Percentiles rank a stretch among this genome's conserved stretches.
phyloP scores from a whole-genome alignment of 2,113 vertebrate species.

The Halichoeres trimaculatus region DNA sequence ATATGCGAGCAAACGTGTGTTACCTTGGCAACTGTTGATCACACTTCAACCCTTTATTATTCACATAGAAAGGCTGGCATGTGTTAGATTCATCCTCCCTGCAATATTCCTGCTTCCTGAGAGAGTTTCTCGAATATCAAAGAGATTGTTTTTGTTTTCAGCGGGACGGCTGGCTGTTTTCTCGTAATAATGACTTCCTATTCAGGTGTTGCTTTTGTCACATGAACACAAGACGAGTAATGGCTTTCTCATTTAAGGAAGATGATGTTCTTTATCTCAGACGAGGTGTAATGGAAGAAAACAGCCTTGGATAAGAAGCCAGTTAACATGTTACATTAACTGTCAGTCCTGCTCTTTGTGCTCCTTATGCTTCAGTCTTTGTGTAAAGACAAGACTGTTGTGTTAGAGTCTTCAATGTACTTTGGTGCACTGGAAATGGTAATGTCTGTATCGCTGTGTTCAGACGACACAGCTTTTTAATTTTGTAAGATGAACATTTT shows the following conservation, averaged over 20 bases:
- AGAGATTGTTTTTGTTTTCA: background rate
- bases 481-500: too few relatives aligned
- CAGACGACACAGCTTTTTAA: too few relatives aligned
- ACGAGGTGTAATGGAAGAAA: background rate
- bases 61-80: conserved; percentile 35
- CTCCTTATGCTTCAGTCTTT: background rate
- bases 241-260: background rate
- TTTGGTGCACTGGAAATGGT: too few relatives aligned
- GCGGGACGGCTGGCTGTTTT: background rate
- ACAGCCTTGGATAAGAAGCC: background rate
- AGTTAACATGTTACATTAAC: background rate
- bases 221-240: background rate
- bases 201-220: background rate
- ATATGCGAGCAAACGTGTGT: conserved; percentile 59
- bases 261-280: background rate
- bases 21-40: conserved; percentile 77
- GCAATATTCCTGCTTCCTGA: background rate
- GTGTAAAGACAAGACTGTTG: background rate
- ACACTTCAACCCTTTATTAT: conserved; percentile 53
- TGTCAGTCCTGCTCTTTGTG: background rate
- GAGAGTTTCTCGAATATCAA: background rate
- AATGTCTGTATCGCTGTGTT: too few relatives aligned
- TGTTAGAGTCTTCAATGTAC: background rate
- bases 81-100: conserved; percentile 35
- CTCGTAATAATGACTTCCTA: background rate